Evolutionary conservation across 2,113 vertebrate species (phyloP).

Genomic region (Macrotis lagotis): DNA sequence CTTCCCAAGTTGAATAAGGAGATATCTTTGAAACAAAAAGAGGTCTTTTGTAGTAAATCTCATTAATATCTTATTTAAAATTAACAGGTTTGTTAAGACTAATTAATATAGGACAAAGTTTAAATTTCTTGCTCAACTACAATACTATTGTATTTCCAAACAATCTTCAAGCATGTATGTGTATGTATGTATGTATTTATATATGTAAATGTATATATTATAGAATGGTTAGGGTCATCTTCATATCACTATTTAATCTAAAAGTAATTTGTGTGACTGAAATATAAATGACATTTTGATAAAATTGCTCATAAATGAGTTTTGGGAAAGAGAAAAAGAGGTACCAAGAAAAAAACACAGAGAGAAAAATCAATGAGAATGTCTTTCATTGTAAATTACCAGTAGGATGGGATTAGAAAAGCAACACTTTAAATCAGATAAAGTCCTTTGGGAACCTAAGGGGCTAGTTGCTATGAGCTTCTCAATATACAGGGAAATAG

Average conservation of each 20-base stretch:
- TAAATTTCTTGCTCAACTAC: conserved; percentile 57
- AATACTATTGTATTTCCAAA: conserved; percentile 5
- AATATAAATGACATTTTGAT: conserved; percentile 56
- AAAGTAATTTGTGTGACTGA: conserved; percentile 61
- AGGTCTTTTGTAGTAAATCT: conserved; percentile 78
- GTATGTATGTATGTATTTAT: background rate
- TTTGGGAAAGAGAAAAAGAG: conserved; percentile 41
- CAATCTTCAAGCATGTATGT: conserved; percentile 6
- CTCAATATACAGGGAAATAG: conserved; percentile 78
- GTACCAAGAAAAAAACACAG: background rate
- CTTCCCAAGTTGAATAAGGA: conserved; percentile 75
- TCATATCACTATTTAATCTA: conserved; percentile 23
- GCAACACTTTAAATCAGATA: conserved; percentile 76
- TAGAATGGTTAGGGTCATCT: background rate
- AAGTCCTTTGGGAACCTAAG: conserved; percentile 79
- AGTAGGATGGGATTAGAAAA: conserved; percentile 69
- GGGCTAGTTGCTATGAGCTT: conserved; percentile 75
- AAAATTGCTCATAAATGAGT: conserved; percentile 65
- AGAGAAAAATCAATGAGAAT: conserved; percentile 75
- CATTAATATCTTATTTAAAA: conserved; percentile 70
- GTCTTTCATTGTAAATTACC: conserved; percentile 73
- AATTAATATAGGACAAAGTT: conserved; percentile 63
- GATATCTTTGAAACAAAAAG: conserved; percentile 83
- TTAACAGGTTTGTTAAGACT: conserved; percentile 71
- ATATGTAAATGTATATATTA: background rate